phyloP scores from a whole-genome alignment of 2,888 invertebrate species.

The Agrochola lota region DNA sequence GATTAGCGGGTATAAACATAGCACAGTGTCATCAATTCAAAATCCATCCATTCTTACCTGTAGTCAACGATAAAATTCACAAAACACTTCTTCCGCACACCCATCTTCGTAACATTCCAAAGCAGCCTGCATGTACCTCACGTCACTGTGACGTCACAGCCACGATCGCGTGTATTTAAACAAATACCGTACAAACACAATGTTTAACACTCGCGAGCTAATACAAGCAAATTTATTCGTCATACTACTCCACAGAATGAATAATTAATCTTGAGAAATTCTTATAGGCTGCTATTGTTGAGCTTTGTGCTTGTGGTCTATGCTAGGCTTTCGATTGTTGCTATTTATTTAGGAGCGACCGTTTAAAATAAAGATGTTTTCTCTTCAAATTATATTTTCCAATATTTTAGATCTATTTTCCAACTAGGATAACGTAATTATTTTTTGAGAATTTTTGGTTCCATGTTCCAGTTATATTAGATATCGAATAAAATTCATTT shows the following conservation, averaged over 20 bases:
- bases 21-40: neutral
- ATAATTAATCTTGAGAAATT: conserved; percentile 71
- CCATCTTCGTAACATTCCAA: conserved; percentile 17
- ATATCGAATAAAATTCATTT: neutral
- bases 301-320: conserved; percentile 43
- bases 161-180: conserved; percentile 62
- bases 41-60: neutral
- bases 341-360: neutral
- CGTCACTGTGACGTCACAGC: conserved; percentile 54
- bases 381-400: neutral
- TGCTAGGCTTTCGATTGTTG: conserved; percentile 17
- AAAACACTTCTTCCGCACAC: neutral
- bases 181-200: conserved; percentile 64
- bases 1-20: neutral
- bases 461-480: no score
- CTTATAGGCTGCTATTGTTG: conserved; percentile 56
- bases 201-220: conserved; percentile 67
- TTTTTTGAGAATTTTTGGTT: no score
- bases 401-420: neutral
- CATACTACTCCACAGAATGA: conserved; percentile 73
- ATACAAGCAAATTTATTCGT: conserved; percentile 81
- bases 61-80: neutral
- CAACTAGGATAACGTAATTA: neutral
- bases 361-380: neutral
- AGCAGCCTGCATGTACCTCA: neutral